phyloP scores from a whole-genome alignment of 2,113 vertebrate genomes.

The Nesospiza acunhae region DNA sequence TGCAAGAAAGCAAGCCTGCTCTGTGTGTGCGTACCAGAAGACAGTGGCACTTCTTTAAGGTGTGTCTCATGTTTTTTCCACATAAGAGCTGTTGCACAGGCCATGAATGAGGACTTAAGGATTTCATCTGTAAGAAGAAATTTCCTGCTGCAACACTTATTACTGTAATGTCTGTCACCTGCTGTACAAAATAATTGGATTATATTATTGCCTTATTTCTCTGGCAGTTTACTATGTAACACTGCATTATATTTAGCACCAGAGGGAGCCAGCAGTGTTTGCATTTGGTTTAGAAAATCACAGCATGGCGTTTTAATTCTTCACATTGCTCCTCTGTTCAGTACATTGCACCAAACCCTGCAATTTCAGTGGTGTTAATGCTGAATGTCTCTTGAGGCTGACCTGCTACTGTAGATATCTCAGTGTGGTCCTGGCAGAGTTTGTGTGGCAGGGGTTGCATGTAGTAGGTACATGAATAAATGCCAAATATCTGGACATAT shows the following conservation, averaged over 20 bases:
- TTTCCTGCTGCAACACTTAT: background rate
- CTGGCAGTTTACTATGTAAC: background rate
- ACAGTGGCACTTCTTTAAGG: background rate
- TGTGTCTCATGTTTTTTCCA: background rate
- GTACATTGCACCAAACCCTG: background rate
- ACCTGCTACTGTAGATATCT: background rate
- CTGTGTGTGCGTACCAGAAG: accelerated
- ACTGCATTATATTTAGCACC: background rate
- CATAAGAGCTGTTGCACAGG: background rate
- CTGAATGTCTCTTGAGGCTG: background rate
- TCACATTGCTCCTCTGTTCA: background rate
- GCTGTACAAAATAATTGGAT: background rate
- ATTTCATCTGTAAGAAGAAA: background rate
- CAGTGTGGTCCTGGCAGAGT: background rate
- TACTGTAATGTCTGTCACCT: background rate
- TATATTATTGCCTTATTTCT: background rate
- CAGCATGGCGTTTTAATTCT: background rate
- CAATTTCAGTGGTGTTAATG: background rate
- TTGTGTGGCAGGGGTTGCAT: background rate
- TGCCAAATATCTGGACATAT: constrained; percentile 47
- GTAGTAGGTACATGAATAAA: background rate
- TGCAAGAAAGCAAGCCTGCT: accelerated
- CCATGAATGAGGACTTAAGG: background rate
- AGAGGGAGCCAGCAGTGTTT: constrained; percentile 55
- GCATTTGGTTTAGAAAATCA: background rate